Evolutionary conservation across 2,113 vertebrate species (phyloP).

Genomic region (Pomatostomus ruficeps): DNA sequence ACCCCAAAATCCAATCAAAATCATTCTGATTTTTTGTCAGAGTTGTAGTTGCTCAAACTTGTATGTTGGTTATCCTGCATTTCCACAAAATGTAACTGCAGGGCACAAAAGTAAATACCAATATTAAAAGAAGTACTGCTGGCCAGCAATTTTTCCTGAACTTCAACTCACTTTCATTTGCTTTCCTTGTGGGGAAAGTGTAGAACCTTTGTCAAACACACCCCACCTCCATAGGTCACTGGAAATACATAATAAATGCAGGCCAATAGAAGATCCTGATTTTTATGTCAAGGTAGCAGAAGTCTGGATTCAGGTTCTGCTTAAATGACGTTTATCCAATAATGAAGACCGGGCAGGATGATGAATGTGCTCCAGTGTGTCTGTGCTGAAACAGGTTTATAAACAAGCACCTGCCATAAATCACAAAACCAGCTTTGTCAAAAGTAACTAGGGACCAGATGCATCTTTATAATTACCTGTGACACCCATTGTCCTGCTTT

Average conservation of each 20-base stretch:
- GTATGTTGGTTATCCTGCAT: not conserved
- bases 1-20: not conserved
- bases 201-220: constrained; percentile 7
- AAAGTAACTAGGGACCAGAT: constrained; percentile 74
- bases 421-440: constrained; percentile 77
- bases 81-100: not conserved
- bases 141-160: not conserved
- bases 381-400: constrained; percentile 74
- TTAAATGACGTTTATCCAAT: constrained; percentile 73
- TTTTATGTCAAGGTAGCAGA: constrained; percentile 42
- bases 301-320: constrained; percentile 53
- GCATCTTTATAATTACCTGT: constrained; percentile 78
- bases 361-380: constrained; percentile 71
- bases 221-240: not conserved
- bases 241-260: constrained; percentile 31
- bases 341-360: constrained; percentile 73
- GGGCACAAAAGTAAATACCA: not conserved
- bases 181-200: not conserved
- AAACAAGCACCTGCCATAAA: constrained; percentile 79
- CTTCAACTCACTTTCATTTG: not conserved
- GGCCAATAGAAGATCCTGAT: constrained; percentile 8
- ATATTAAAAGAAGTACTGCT: not conserved
- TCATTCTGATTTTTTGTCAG: not conserved
- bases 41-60: not conserved
- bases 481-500: constrained; percentile 69